Evolutionary conservation across 2,888 invertebrate genomes (phyloP), one percentile per base, ranked within the genome.

Genomic region (Oithona nana): DNA sequence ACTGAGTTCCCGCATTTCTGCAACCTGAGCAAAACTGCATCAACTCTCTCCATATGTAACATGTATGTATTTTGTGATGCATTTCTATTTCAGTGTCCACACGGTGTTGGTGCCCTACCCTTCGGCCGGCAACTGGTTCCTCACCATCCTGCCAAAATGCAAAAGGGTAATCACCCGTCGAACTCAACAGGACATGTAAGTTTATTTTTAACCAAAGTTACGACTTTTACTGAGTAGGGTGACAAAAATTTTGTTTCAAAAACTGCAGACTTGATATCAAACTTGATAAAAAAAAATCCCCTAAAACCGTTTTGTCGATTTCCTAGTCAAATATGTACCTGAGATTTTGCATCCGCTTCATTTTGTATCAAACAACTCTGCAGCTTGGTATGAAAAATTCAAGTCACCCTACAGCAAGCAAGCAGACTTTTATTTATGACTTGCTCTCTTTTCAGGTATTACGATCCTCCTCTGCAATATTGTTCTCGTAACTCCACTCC

Each of bases 41-140:
- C n/a, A n/a, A n/a, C n/a, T n/a, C n/a, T n/a, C n/a, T n/a, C n/a
- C n/a, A n/a, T n/a, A n/a, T n/a, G n/a, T n/a, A n/a, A n/a, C n/a
- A n/a, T n/a, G n/a, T n/a, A n/a, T n/a, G n/a, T n/a, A n/a, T n/a
- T n/a, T n/a, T n/a, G n/a, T n/a, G n/a, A n/a, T n/a, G n/a, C n/a
- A n/a, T n/a, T n/a, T n/a, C n/a, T 39, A 39, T 39, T 39, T 6
- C 28, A 49, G 29, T 26, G 24, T 59, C 50, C 26, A 48, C n/a
- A 61, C 11, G 73, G 74, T 66, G 74, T 77, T 65, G 79, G 75
- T 82, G 58, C 90, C 90, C 0, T 92, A 81, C 69, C 90, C 90
- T 0, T 87, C 88, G 68, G 80, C 83, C 30, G 90, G 90, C 0
- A 75, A 75, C 48, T 92, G 89, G 88, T 87, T 84, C 74, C 71